These are phyloP conservation scores for Patella vulgata DNA, from an alignment of 1,140 invertebrate genomes.

Conservation along the genomic window DNA sequence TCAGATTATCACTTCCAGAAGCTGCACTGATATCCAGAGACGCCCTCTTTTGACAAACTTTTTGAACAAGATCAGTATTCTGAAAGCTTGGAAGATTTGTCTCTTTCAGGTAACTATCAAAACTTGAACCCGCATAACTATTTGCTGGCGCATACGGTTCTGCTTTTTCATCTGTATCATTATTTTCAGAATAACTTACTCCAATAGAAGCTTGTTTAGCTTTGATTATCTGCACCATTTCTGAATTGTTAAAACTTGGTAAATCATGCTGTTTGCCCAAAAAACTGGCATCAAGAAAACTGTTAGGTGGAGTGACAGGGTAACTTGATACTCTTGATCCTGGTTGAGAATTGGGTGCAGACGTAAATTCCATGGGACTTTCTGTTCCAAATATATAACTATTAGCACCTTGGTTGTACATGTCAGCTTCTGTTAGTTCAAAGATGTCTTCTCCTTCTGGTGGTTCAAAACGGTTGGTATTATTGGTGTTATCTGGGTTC, in stretches of 20 bases:
- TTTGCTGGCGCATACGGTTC: slow-evolving; percentile 56
- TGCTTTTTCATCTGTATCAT: background rate
- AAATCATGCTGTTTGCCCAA: slow-evolving; percentile 30
- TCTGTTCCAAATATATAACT: background rate
- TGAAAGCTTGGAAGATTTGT: slow-evolving; percentile 38
- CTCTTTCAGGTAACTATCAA: slow-evolving; percentile 14
- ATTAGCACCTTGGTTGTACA: slow-evolving; percentile 1
- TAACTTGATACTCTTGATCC: slow-evolving; percentile 45
- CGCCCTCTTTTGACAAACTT: too few relatives aligned
- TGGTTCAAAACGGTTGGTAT: too few relatives aligned
- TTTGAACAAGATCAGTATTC: slow-evolving; percentile 44
- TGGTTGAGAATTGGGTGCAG: slow-evolving; percentile 34
- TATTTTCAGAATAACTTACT: slow-evolving; percentile 1
- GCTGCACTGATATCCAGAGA: background rate
- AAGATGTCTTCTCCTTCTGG: slow-evolving; percentile 3
- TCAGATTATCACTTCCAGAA: slow-evolving; percentile 2
- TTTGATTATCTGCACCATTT: slow-evolving; percentile 59
- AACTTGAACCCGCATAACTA: slow-evolving; percentile 30
- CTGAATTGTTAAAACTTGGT: slow-evolving; percentile 61
- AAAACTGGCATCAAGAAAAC: slow-evolving; percentile 46
- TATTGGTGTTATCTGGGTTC: background rate
- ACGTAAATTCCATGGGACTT: slow-evolving; percentile 20
- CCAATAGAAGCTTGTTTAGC: slow-evolving; percentile 47
- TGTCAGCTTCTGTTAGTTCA: slow-evolving; percentile 11
- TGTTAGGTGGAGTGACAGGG: slow-evolving; percentile 57